phyloP scores from a whole-genome alignment of 1,140 invertebrate genomes.

The Paracyclopina nana region DNA sequence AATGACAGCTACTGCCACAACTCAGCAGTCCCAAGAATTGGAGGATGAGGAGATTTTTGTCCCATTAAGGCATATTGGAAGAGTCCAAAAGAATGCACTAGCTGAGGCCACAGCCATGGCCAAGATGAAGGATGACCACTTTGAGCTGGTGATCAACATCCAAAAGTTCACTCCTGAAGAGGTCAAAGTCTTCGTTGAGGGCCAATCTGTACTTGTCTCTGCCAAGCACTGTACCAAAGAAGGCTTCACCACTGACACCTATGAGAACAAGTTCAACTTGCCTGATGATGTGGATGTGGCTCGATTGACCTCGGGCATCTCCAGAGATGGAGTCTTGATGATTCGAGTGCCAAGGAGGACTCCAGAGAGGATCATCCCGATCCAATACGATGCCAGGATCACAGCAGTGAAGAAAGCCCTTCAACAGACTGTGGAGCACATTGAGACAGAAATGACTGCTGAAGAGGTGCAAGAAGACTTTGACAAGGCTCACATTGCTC shows the following conservation, averaged over 20 bases:
- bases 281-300: constrained; percentile 14
- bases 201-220: constrained; percentile 8
- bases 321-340: constrained; percentile 15
- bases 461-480: constrained; percentile 9
- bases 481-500: constrained; percentile 2
- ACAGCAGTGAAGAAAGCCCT: constrained; percentile 11
- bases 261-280: constrained; percentile 13
- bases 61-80: constrained; percentile 7
- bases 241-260: constrained; percentile 4
- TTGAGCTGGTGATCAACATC: constrained; percentile 17
- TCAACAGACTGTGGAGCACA: background rate
- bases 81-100: constrained; percentile 9
- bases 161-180: constrained; percentile 14
- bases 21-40: too few relatives aligned
- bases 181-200: constrained; percentile 2
- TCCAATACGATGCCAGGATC: constrained; percentile 10
- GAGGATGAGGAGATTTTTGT: constrained; percentile 16
- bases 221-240: constrained; percentile 8
- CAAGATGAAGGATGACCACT: constrained; percentile 14
- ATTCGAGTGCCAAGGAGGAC: constrained; percentile 11
- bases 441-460: constrained; percentile 4
- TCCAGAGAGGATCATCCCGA: constrained; percentile 12
- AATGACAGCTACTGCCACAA: too few relatives aligned
- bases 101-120: constrained; percentile 16
- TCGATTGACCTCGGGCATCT: constrained; percentile 13